These are phyloP conservation scores for Micronisus gabar DNA, from an alignment of 2,113 vertebrate species.

Conservation along the genomic window DNA sequence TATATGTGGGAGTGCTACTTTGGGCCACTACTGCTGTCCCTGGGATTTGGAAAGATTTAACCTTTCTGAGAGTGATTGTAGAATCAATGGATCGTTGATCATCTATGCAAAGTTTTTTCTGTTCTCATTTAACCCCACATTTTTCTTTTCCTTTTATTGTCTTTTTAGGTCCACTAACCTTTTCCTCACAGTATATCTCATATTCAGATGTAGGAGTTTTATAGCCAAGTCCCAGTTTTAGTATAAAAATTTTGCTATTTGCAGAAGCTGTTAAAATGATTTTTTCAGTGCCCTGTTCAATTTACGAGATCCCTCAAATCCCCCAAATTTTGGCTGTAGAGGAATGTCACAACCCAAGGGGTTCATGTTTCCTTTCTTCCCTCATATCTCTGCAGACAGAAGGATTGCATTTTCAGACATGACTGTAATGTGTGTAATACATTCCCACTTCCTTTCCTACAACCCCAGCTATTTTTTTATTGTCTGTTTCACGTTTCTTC, in stretches of 20 bases:
- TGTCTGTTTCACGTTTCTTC: not conserved
- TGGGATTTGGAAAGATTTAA: not conserved
- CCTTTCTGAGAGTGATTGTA: not conserved
- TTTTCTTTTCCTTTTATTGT: not conserved
- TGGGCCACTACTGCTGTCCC: not conserved
- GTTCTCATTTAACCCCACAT: not conserved
- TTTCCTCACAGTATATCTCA: not conserved
- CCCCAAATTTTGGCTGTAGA: not conserved
- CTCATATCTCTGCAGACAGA: not conserved
- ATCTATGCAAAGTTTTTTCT: not conserved
- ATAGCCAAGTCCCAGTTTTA: not conserved
- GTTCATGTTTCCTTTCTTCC: not conserved
- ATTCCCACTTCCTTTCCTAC: not conserved
- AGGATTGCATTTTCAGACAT: not conserved
- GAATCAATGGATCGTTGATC: not conserved
- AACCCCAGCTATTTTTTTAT: not conserved
- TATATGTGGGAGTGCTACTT: not conserved
- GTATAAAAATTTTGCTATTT: not conserved
- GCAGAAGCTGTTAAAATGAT: not conserved
- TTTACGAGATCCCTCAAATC: not conserved
- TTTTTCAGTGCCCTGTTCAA: not conserved
- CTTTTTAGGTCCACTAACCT: not conserved
- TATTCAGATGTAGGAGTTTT: not conserved
- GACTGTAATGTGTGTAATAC: not conserved
- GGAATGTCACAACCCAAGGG: not conserved